phyloP scores from a whole-genome alignment of 2,888 invertebrate genomes.

The Drosophila phalerata region DNA sequence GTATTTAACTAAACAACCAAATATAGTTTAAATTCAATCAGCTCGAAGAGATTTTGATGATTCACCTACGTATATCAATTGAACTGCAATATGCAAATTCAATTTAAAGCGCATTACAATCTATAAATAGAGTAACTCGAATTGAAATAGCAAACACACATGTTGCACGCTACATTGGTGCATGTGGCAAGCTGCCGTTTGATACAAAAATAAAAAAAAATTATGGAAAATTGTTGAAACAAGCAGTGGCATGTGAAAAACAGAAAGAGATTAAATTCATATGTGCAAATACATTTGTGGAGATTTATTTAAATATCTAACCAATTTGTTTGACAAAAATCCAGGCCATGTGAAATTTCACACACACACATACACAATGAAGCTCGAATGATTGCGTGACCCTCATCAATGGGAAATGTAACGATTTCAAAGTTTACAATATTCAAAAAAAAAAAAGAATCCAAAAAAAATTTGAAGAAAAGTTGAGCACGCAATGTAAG shows the following conservation, averaged over 20 bases:
- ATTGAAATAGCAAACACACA: conserved; percentile 35
- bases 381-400: conserved; percentile 32
- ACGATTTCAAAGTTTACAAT: conserved; percentile 28
- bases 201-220: neutral
- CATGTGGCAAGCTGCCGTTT: conserved; percentile 17
- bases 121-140: conserved; percentile 42
- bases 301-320: conserved; percentile 32
- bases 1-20: conserved; percentile 15
- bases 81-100: conserved; percentile 42
- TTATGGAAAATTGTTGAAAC: conserved; percentile 32
- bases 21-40: conserved; percentile 18
- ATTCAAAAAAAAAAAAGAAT: conserved; percentile 8
- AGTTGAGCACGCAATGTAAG: conserved; percentile 29
- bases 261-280: neutral
- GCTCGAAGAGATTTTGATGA: conserved; percentile 32
- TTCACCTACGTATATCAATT: conserved; percentile 24
- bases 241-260: conserved; percentile 5
- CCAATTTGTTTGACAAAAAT: conserved; percentile 62
- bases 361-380: conserved; percentile 5
- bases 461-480: conserved; percentile 11
- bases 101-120: conserved; percentile 52
- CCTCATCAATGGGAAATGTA: conserved; percentile 53
- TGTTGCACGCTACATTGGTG: conserved; percentile 21
- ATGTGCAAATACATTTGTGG: conserved; percentile 30
- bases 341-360: conserved; percentile 29